Percentiles rank a stretch among this genome's conserved stretches.
phyloP scores from a whole-genome alignment of 2,797 vertebrate species.

The Euphonia xanthogaster region DNA sequence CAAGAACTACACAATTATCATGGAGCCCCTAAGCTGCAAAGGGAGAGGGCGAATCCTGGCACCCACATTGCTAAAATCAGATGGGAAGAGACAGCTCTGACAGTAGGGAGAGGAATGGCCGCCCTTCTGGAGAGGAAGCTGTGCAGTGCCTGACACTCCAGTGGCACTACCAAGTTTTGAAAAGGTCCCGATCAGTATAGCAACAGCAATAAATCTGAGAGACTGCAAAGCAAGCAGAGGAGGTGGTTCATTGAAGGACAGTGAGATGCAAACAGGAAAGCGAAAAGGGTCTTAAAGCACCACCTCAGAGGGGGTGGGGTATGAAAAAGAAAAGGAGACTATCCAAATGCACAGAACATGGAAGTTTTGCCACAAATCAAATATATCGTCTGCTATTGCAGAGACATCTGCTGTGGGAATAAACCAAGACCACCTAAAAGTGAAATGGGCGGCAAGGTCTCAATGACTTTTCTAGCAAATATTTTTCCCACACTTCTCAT shows the following conservation, averaged over 20 bases:
- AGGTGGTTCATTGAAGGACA: background rate
- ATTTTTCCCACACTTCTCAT: background rate
- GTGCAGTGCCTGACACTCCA: fast-evolving
- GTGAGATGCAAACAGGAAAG: background rate
- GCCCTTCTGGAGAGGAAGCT: background rate
- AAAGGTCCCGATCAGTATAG: background rate
- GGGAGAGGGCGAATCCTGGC: background rate
- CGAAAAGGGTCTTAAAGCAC: background rate
- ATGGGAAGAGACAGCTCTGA: background rate
- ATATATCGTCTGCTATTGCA: background rate
- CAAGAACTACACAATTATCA: background rate
- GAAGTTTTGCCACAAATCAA: background rate
- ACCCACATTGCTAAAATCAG: background rate
- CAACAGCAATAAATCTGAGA: background rate
- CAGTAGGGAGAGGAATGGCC: background rate
- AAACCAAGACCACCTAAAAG: background rate
- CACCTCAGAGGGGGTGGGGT: background rate
- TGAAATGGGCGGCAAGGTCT: background rate
- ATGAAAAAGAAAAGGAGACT: background rate
- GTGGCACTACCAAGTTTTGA: background rate
- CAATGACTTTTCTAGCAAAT: background rate
- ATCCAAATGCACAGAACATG: background rate
- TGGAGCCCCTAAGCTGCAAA: background rate
- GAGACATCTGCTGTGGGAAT: background rate
- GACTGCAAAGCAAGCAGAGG: background rate